Base-by-base conservation (phyloP, 2,888 invertebrate genomes). In the Conistra vaccinii region DNA sequence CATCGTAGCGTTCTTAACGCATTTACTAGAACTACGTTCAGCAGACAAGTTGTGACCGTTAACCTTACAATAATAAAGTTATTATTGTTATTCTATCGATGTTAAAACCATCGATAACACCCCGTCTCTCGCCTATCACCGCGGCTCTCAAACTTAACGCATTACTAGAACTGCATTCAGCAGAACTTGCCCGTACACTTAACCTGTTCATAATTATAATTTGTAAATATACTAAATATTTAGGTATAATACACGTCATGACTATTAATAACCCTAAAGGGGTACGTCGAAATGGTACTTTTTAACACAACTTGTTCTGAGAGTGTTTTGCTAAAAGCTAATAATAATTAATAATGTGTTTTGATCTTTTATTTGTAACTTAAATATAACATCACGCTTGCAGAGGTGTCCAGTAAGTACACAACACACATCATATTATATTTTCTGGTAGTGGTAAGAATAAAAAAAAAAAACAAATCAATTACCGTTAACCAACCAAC, bases 161-260 rank as follows among this genome's bases (percentile, higher is more conserved):
- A 94, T 95, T 95, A 95, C 93, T 90, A 89, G 90, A 92, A 92
- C 93, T 94, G 92, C 94, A 94, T 91, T 92, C 91, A 91, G 90
- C 85, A 85, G 87, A 94, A 94, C 91, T 95, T 93, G 85, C 81
- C 85, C 91, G 89, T 93, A 86, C 91, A 90, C 91, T 90, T 91
- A 87, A 83, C 86, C 85, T 81, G 78, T 71, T 78, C 73, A 74
- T 83, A 76, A 83, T 76, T 78, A 77, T 69, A 55, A 69, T 67
- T 69, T 68, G 69, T 60, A 26, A 73, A 60, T 70, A 42, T 70
- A 70, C 73, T 42, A n/a, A n/a, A 62, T n/a, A 42, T 17, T 12
- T 78, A 35, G 17, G 17, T 7, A 45, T 53, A 53, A 69, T 42
- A 62, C 10, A 29, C 9, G 14, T 66, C 51, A 32, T 26, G 12